Evolutionary conservation across 2,888 invertebrate genomes (phyloP).

Genomic region (Apotomis turbidana): DNA sequence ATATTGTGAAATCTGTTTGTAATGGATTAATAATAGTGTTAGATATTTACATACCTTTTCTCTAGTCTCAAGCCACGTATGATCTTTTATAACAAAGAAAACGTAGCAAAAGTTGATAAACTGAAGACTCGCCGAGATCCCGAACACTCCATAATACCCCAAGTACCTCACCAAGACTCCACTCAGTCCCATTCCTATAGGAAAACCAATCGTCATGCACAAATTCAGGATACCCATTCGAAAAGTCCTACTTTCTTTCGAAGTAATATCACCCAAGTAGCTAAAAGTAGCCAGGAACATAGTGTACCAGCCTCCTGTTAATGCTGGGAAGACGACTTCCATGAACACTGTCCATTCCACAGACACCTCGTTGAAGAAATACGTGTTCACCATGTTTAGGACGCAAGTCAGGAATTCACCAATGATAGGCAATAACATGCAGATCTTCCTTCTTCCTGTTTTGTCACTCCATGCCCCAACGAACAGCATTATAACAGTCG

Average conservation of each 20-base stretch:
- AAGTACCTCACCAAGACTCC: slow-evolving; percentile 67
- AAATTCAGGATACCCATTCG: slow-evolving; percentile 82
- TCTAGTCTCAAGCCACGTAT: slow-evolving; percentile 72
- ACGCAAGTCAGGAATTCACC: slow-evolving; percentile 81
- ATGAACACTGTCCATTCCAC: slow-evolving; percentile 81
- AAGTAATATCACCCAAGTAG: slow-evolving; percentile 85
- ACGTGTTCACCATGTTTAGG: slow-evolving; percentile 80
- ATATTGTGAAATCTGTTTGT: neutral
- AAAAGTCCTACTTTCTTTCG: slow-evolving; percentile 82
- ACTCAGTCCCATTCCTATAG: slow-evolving; percentile 75
- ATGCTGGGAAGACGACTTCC: slow-evolving; percentile 79
- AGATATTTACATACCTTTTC: slow-evolving; percentile 62
- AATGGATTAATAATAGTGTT: neutral
- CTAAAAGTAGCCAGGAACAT: slow-evolving; percentile 84
- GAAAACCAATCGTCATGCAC: slow-evolving; percentile 79
- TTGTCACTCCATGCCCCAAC: slow-evolving; percentile 87
- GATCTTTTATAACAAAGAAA: slow-evolving; percentile 70
- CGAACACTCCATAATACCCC: slow-evolving; percentile 83
- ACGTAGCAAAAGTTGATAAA: slow-evolving; percentile 76
- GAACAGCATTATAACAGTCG: slow-evolving; percentile 81
- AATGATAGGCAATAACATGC: slow-evolving; percentile 82
- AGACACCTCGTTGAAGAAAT: slow-evolving; percentile 80
- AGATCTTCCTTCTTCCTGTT: slow-evolving; percentile 83
- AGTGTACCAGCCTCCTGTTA: slow-evolving; percentile 84
- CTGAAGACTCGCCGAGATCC: slow-evolving; percentile 70